phyloP scores from a whole-genome alignment of 2,888 invertebrate species.

The Orthosia incerta region DNA sequence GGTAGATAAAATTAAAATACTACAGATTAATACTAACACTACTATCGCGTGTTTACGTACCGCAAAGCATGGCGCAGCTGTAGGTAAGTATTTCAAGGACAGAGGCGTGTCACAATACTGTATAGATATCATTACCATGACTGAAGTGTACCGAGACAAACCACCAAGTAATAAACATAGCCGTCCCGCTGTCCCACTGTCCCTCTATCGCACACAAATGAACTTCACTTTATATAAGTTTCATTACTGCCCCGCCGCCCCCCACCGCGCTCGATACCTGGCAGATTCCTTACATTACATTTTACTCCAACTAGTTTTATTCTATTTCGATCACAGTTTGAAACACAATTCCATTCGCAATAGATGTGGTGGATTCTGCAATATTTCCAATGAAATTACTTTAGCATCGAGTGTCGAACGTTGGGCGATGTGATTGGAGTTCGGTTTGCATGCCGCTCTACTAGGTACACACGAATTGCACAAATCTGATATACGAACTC shows the following conservation, averaged over 20 bases:
- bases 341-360: not conserved
- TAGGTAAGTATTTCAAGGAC: no score
- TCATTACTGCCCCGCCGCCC: not conserved
- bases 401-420: not conserved
- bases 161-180: no score
- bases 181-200: not conserved
- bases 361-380: not conserved
- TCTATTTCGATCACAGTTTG: not conserved
- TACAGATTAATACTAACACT: no score
- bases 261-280: not conserved
- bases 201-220: no score
- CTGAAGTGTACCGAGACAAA: no score
- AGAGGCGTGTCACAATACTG: no score
- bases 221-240: not conserved
- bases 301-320: not conserved
- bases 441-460: not conserved
- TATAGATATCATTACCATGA: no score
- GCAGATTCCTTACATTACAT: conserved; percentile 15
- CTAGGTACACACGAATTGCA: not conserved
- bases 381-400: not conserved
- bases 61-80: no score
- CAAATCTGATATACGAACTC: not conserved
- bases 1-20: no score
- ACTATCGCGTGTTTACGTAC: no score
- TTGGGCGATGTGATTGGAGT: not conserved